Evolutionary conservation across 2,113 vertebrate genomes (phyloP), one percentile per base, ranked within the genome.

Genomic region (Scolopax mira): DNA sequence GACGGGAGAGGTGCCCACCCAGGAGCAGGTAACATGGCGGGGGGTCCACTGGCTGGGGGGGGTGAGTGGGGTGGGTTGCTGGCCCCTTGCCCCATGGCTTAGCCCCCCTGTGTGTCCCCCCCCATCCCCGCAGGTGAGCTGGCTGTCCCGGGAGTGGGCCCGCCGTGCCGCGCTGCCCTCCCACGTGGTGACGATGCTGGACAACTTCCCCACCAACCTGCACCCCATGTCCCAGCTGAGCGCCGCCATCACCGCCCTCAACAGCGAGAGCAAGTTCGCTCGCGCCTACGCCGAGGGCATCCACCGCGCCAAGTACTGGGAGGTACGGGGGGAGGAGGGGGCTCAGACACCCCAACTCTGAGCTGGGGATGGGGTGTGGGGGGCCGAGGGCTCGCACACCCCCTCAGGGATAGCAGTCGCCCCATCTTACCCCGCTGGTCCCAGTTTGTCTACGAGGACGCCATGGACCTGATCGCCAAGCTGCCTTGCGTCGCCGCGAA

Each of bases 221-320:
- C 99, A 99, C 97, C 99, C 99, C 90, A 99, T 99, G 99, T 99
- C 99, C 81, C 99, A 99, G 97, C 98, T 99, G 94, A 99, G 99
- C 18, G 99, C 99, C 3, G 98, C 99, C 48, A 94, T 99, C 97
- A 99, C 99, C 2, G 99, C 99, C 28, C 99, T 99, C 95, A 99
- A 99, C 98, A 99, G 99, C 28, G 99, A 99, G 97, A 99, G 99
- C 98, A 98, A 95, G 84, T 99, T 99, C 42, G 99, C 98, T 9
- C 98, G 98, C 13, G 99, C 99, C 21, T 99, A 99, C 70, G 98
- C 99, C 13, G 99, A 99, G 97, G 99, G 99, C 15, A 97, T 99
- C 94, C 98, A 98, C 97, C 98, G 99, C 95, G 92, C 98, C 95
- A 99, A 99, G 97, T 99, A 99, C 97, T 99, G 99, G 99, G 99